phyloP scores from a whole-genome alignment of 2,888 invertebrate genomes.

The Leptinotarsa tumamoca region DNA sequence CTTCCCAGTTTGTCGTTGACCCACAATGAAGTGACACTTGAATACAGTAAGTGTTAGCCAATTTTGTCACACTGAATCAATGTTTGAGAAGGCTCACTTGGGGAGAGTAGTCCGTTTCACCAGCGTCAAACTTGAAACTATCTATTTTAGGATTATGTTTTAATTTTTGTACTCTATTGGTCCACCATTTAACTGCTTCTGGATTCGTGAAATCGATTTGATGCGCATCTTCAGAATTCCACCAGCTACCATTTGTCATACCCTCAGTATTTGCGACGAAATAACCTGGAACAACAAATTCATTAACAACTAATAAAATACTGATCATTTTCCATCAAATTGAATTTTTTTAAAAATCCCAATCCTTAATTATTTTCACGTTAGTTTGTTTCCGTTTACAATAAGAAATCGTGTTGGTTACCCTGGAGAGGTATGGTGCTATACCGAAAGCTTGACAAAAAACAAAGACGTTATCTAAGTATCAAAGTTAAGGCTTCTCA shows the following conservation, averaged over 20 bases:
- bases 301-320: neutral
- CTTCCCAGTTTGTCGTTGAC: too few species aligned
- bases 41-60: neutral
- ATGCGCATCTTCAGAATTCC: constrained; percentile 71
- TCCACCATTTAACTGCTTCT: constrained; percentile 73
- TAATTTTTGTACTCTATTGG: constrained; percentile 68
- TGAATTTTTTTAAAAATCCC: too few species aligned
- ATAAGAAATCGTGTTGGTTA: too few species aligned
- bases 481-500: too few species aligned
- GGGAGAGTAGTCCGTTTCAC: constrained; percentile 79
- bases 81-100: constrained; percentile 63
- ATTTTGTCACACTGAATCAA: neutral
- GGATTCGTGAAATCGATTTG: constrained; percentile 81
- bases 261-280: constrained; percentile 68
- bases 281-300: constrained; percentile 61
- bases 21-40: too few species aligned
- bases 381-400: too few species aligned
- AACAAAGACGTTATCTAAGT: too few species aligned
- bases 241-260: constrained; percentile 66
- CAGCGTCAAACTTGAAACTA: constrained; percentile 86
- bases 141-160: constrained; percentile 75
- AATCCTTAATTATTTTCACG: too few species aligned
- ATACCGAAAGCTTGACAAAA: too few species aligned
- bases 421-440: too few species aligned
- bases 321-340: too few species aligned